Evolutionary conservation across 2,888 invertebrate genomes (phyloP).

Genomic region (Cactoblastis cactorum): DNA sequence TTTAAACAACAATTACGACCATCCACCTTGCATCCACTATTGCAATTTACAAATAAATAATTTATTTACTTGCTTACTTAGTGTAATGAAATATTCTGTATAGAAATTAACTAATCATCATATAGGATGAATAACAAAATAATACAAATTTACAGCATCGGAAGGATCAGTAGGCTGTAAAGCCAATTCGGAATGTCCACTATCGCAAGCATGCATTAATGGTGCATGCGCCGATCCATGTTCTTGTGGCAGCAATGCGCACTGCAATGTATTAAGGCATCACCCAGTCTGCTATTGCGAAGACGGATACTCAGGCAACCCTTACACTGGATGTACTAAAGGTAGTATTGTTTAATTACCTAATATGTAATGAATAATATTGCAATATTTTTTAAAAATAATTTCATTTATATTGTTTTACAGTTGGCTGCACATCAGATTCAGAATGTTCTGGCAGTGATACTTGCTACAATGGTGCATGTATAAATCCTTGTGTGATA

Average conservation of each 20-base stretch:
- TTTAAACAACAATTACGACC: too few species aligned
- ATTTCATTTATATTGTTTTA: conserved; percentile 33
- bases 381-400: not conserved
- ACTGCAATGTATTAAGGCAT: conserved; percentile 90
- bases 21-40: too few species aligned
- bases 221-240: conserved; percentile 90
- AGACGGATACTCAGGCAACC: conserved; percentile 91
- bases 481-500: conserved; percentile 88
- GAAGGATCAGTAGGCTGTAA: conserved; percentile 83
- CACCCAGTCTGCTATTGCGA: conserved; percentile 92
- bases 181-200: conserved; percentile 88
- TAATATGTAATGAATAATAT: not conserved
- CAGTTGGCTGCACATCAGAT: conserved; percentile 90
- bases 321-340: conserved; percentile 88
- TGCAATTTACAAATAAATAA: too few species aligned
- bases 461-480: conserved; percentile 90
- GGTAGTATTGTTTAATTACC: conserved; percentile 51
- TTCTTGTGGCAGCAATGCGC: conserved; percentile 90
- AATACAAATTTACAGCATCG: conserved; percentile 64
- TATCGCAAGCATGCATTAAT: conserved; percentile 91
- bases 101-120: too few species aligned
- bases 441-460: conserved; percentile 89
- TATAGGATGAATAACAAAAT: not conserved
- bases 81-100: too few species aligned
- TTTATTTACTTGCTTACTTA: too few species aligned